phyloP scores from a whole-genome alignment of 1,140 invertebrate genomes.

The Tetragonula clypearis region DNA sequence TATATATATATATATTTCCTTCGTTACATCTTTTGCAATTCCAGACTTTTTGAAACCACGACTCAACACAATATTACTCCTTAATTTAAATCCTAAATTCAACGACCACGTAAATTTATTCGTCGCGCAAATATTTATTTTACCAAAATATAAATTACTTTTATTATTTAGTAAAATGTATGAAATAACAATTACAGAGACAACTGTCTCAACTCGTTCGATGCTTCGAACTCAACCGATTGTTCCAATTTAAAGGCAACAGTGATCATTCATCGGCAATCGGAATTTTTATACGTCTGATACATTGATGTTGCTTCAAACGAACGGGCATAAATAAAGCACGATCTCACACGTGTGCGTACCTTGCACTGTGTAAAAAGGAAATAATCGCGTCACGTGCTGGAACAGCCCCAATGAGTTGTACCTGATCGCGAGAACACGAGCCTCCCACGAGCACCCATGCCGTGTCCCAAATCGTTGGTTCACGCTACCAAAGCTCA shows the following conservation, averaged over 20 bases:
- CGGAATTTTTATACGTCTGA: background rate
- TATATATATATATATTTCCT: no score
- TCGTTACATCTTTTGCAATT: no score
- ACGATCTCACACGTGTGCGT: background rate
- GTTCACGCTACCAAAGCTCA: conserved; percentile 24
- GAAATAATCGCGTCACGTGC: conserved; percentile 33
- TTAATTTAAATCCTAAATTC: no score
- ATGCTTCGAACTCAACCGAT: background rate
- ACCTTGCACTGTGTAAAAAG: background rate
- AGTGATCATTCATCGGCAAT: no score
- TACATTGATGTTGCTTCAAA: background rate
- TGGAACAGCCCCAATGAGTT: background rate
- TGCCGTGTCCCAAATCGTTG: conserved; percentile 47
- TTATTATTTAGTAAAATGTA: background rate
- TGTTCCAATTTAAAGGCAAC: background rate
- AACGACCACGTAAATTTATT: no score
- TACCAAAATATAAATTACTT: background rate
- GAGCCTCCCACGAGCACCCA: conserved; percentile 19
- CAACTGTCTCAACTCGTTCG: background rate
- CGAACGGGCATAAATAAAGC: background rate
- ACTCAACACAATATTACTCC: no score
- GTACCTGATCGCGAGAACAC: background rate
- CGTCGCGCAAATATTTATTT: no score
- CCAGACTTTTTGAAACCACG: background rate
- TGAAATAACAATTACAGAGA: background rate